A percentile compares a stretch with the other conserved stretches of the same genome.
These are phyloP conservation scores for Drosophila obscura DNA, from an alignment of 1,140 invertebrate species.

Conservation along the genomic window DNA sequence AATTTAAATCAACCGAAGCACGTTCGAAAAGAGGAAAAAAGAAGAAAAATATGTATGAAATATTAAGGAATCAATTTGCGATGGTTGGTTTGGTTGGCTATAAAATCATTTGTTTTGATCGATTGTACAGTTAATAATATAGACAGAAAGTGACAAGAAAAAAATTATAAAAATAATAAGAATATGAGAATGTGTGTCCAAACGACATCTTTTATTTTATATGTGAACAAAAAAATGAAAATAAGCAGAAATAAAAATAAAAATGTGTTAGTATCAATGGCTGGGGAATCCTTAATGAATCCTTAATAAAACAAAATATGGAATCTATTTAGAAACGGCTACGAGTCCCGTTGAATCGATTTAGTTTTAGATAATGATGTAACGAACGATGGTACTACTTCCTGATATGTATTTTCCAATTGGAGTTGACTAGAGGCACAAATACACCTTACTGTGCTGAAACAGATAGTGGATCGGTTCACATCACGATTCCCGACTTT, in stretches of 20 bases:
- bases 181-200: background rate
- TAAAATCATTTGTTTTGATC: constrained; percentile 20
- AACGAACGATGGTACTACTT: no score
- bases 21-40: constrained; percentile 70
- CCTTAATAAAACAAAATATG: background rate
- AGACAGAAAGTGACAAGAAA: background rate
- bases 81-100: constrained; percentile 22
- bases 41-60: constrained; percentile 72
- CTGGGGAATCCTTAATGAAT: background rate
- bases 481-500: no score
- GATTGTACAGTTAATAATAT: constrained; percentile 14
- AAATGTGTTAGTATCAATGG: background rate
- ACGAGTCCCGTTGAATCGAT: no score
- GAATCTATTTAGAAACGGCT: no score
- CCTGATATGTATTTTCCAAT: background rate
- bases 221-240: background rate
- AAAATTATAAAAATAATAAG: constrained; percentile 4
- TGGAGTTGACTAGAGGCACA: background rate
- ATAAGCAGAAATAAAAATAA: background rate
- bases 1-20: constrained; percentile 53
- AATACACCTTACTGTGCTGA: no score
- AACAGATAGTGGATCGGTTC: no score
- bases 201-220: no score
- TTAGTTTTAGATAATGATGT: no score
- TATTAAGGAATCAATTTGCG: constrained; percentile 46